These are phyloP conservation scores for Procambarus virginalis DNA, from an alignment of 1,140 invertebrate species.

Conservation along the genomic window DNA sequence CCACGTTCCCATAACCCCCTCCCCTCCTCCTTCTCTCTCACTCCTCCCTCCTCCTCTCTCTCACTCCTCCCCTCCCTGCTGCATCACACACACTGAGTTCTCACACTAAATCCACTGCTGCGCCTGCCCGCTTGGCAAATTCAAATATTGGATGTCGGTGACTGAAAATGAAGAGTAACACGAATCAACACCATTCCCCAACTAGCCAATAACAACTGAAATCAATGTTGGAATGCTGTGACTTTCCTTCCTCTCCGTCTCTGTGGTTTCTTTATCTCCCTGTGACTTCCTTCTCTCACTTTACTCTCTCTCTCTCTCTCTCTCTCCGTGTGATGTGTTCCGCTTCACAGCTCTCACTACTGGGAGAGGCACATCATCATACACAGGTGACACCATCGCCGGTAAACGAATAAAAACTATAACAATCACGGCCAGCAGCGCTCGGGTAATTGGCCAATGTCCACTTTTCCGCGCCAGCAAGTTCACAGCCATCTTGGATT, in stretches of 20 bases:
- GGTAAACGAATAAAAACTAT: neutral
- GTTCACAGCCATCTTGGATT: slow-evolving; percentile 12
- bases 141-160: slow-evolving; percentile 22
- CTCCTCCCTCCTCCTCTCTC: neutral
- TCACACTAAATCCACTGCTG: neutral
- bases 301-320: no score
- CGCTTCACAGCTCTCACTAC: no score
- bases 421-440: neutral
- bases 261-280: neutral
- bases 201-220: neutral
- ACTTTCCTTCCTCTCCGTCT: no score
- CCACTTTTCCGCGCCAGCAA: slow-evolving; percentile 31
- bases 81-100: neutral
- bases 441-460: slow-evolving; percentile 14
- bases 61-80: neutral
- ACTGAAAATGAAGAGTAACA: slow-evolving; percentile 23
- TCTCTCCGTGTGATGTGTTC: no score
- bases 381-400: neutral
- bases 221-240: neutral
- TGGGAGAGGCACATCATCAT: no score
- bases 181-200: neutral
- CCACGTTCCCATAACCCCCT: neutral
- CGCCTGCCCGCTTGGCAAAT: slow-evolving; percentile 26
- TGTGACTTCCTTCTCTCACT: no score
- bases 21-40: neutral